phyloP scores from a whole-genome alignment of 2,888 invertebrate species.

The Nomada flava region DNA sequence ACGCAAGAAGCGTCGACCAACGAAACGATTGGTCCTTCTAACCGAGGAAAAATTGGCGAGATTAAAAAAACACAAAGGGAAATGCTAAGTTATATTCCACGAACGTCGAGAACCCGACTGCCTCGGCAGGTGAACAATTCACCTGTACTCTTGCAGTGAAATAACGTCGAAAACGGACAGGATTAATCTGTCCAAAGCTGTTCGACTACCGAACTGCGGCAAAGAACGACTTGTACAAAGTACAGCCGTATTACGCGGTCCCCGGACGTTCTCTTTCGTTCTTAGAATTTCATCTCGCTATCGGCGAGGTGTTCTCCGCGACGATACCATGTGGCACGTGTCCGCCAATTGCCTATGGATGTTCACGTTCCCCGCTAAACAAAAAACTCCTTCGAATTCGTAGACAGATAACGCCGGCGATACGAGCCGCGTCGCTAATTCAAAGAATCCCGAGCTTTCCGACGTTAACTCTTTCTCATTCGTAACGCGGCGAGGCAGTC shows the following conservation, averaged over 20 bases:
- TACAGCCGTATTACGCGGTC: constrained; percentile 20
- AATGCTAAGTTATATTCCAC: too few species aligned
- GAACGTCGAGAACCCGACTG: too few species aligned
- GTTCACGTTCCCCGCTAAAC: neutral
- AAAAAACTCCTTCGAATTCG: neutral
- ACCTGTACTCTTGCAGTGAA: too few species aligned
- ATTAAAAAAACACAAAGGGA: too few species aligned
- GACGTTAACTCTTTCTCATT: too few species aligned
- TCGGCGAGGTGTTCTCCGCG: neutral
- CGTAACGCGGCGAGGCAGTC: too few species aligned
- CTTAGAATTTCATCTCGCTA: constrained; percentile 37
- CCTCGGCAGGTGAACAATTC: too few species aligned
- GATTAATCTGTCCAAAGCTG: neutral
- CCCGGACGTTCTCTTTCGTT: constrained; percentile 38
- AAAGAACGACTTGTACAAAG: constrained; percentile 10
- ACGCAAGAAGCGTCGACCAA: too few species aligned
- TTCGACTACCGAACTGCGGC: constrained; percentile 2
- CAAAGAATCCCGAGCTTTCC: neutral
- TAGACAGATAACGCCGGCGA: too few species aligned
- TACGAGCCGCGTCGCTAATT: neutral
- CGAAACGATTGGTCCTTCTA: too few species aligned
- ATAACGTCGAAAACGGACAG: too few species aligned
- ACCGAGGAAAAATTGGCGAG: too few species aligned
- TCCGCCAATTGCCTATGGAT: neutral
- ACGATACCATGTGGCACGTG: constrained; percentile 14